Evolutionary conservation across 1,140 invertebrate species (phyloP).

Genomic region (Tetranychus urticae): DNA sequence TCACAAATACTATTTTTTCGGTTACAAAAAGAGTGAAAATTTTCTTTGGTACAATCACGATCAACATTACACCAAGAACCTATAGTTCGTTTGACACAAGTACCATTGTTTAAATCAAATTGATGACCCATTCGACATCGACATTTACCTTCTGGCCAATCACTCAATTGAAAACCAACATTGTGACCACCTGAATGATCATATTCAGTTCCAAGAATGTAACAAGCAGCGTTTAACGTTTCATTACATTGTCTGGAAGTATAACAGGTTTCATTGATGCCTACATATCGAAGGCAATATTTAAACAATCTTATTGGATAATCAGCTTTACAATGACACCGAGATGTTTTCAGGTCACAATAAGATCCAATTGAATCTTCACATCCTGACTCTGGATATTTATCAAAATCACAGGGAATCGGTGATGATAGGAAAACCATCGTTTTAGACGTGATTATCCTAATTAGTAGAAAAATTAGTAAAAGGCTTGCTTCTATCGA

Average conservation of each 20-base stretch:
- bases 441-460: not conserved
- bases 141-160: constrained; percentile 1
- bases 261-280: not conserved
- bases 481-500: no score
- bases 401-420: constrained; percentile 1
- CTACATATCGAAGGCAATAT: not conserved
- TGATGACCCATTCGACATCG: not conserved
- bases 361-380: constrained; percentile 1
- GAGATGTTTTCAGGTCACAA: not conserved
- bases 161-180: not conserved
- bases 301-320: not conserved
- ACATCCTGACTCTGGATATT: not conserved
- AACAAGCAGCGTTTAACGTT: not conserved
- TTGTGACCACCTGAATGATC: constrained; percentile 1
- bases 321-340: not conserved
- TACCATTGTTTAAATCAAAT: not conserved
- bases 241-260: constrained; percentile 1
- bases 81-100: not conserved
- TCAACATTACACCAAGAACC: constrained; percentile 1
- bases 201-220: constrained; percentile 1
- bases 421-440: not conserved
- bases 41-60: not conserved
- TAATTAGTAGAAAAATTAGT: no score
- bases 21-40: not conserved
- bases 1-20: not conserved